Conservation (phyloP, 2,888 invertebrate species). For the Exocentrus adspersus region DNA sequence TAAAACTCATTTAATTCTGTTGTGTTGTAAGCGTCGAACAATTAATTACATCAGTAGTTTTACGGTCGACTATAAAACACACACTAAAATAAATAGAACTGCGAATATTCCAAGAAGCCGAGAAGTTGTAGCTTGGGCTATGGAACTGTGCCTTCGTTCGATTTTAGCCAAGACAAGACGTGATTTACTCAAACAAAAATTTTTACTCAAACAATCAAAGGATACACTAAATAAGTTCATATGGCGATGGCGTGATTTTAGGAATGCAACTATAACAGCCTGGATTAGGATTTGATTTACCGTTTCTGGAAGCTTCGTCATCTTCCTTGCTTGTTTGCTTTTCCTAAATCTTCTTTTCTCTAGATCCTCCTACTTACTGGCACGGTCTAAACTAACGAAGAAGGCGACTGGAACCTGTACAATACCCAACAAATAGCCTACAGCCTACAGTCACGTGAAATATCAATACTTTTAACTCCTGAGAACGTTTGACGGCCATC, state of each 20-base stretch:
- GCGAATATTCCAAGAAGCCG: slow-evolving; percentile 15
- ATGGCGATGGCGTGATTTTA: no score
- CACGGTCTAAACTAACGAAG: slow-evolving; percentile 12
- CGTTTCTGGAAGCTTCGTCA: no score
- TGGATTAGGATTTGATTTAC: no score
- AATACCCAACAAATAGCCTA: slow-evolving; percentile 31
- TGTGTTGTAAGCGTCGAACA: slow-evolving; percentile 16
- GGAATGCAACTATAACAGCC: no score
- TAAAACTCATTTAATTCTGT: slow-evolving; percentile 28
- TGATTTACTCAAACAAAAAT: no score
- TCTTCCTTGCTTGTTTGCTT: no score
- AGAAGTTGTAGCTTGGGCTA: no score
- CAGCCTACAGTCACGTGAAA: slow-evolving; percentile 41
- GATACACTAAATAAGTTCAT: no score
- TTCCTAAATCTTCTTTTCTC: no score
- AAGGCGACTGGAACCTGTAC: slow-evolving; percentile 5
- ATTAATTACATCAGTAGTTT: slow-evolving; percentile 29
- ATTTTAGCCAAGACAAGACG: neutral
- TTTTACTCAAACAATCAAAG: no score
- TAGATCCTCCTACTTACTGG: no score
- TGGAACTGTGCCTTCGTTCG: no score
- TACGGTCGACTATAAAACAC: slow-evolving; percentile 22
- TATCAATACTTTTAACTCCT: slow-evolving; percentile 46
- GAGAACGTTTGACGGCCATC: slow-evolving; percentile 40
- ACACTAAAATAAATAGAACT: slow-evolving; percentile 20